Base-by-base conservation (phyloP, 2,888 invertebrate species). In the Coecobrya sp. region DNA sequence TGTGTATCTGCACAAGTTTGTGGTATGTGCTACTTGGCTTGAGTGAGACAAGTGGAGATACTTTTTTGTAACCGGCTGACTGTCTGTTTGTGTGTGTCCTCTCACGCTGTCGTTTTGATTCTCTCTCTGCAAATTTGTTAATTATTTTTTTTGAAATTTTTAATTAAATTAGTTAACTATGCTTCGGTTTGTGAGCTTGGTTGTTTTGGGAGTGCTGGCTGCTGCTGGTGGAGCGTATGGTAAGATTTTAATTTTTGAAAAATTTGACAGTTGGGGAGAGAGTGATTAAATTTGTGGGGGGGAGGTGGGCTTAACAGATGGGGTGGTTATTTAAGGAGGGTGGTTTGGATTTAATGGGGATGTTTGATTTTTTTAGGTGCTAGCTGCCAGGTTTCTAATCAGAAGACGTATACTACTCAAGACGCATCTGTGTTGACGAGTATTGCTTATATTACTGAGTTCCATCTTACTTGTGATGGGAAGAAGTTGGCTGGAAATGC, bases 391-490 rank as follows among this genome's bases (percentile, higher is more conserved):
- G 97, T 97, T 13, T 96, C 97, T 91, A 84, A 95, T n/a, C 97
- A 98, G n/a, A 97, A 97, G 86, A 97, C 97, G 0, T 99, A 99
- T 96, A 98, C 99, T 76, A 99, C 99, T 22, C 97, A 97, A 96
- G 99, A 99, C 96, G 98, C 98, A 0, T 98, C 99, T 79, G 97
- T 99, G 93, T 97, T 99, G 13, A 97, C 98, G 94, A 98, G 97
- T 95, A 98, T 99, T 94, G 99, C 98, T 0, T 98, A 98, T 96
- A 97, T 99, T 95, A 97, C 98, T 16, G 98, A 99, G 96, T 99
- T 99, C 96, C 96, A 97, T 11, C 96, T 99, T 68, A 97, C 97
- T 95, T 99, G 99, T 95, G 95, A 96, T 92, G 87, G 92, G 4
- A 90, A 90, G 79, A 59, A 85, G 22, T 16, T 90, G 49, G 96